Evolutionary conservation across 2,113 vertebrate genomes (phyloP).

Genomic region (Pandion haliaetus): DNA sequence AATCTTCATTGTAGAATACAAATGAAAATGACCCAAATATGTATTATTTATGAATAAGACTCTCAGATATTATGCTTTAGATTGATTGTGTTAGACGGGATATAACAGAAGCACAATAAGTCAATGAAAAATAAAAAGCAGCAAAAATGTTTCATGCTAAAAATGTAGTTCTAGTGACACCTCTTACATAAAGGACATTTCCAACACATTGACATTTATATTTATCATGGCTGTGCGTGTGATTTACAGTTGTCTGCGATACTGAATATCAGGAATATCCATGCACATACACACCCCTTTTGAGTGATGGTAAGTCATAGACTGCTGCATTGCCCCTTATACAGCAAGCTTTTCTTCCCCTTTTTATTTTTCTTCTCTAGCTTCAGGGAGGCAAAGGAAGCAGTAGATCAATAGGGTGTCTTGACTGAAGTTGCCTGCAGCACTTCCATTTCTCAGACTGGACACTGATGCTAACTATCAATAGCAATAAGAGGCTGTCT

Average conservation of each 20-base stretch:
- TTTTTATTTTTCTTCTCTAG: conserved; percentile 63
- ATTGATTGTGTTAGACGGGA: conserved; percentile 64
- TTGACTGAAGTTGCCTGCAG: conserved; percentile 75
- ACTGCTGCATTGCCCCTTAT: conserved; percentile 17
- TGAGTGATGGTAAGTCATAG: conserved; percentile 55
- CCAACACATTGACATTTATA: conserved; percentile 33
- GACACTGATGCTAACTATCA: conserved; percentile 84
- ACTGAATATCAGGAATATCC: conserved; percentile 44
- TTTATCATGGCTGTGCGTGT: not conserved
- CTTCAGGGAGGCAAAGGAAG: conserved; percentile 68
- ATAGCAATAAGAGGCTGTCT: conserved; percentile 82
- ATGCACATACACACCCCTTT: conserved; percentile 12
- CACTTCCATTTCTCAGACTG: conserved; percentile 82
- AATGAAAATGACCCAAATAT: conserved; percentile 44
- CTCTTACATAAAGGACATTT: conserved; percentile 36
- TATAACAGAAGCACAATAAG: conserved; percentile 47
- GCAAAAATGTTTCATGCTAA: conserved; percentile 58
- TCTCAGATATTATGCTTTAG: conserved; percentile 52
- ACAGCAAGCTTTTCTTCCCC: conserved; percentile 21
- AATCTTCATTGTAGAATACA: conserved; percentile 64
- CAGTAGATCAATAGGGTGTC: conserved; percentile 81
- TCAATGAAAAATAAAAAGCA: conserved; percentile 64
- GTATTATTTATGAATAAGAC: conserved; percentile 66
- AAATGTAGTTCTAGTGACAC: conserved; percentile 51
- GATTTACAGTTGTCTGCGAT: conserved; percentile 48